A percentile compares a stretch with the other conserved stretches of the same genome.
phyloP scores from a whole-genome alignment of 2,113 vertebrate species.

The Brienomyrus longianalis region DNA sequence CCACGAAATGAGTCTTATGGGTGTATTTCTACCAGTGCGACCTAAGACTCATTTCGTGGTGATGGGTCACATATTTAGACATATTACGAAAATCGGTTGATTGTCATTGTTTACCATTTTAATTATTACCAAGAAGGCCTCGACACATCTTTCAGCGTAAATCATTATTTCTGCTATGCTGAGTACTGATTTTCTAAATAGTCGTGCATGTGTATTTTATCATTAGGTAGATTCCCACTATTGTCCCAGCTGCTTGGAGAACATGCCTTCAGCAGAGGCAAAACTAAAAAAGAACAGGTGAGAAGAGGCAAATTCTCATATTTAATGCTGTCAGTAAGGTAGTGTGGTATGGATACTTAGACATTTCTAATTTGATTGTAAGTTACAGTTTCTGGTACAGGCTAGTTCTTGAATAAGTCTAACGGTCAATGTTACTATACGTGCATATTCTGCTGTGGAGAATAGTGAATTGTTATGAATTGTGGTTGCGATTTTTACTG shows the following conservation, averaged over 20 bases:
- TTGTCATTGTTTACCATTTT: not conserved
- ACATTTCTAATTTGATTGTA: not conserved
- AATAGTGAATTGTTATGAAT: not conserved
- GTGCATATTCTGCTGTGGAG: not conserved
- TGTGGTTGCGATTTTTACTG: not conserved
- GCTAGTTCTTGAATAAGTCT: not conserved
- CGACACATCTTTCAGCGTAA: not conserved
- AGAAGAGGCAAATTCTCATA: not conserved
- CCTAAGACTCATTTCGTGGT: no score
- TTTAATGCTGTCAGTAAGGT: not conserved
- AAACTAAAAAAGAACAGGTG: slow-evolving; percentile 98
- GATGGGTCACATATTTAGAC: not conserved
- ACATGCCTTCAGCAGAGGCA: slow-evolving; percentile 98
- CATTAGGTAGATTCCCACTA: slow-evolving; percentile 94
- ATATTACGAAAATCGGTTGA: not conserved
- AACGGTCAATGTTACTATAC: not conserved
- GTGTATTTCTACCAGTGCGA: no score
- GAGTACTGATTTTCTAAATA: not conserved
- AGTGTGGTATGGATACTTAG: not conserved
- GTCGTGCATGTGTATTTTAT: not conserved
- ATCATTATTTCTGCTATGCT: not conserved
- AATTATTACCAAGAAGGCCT: not conserved
- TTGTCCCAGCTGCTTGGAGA: slow-evolving; percentile 96
- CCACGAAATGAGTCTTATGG: no score
- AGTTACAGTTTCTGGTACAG: not conserved